Base-by-base conservation (phyloP, 1,140 invertebrate genomes). In the Drosophila kikkawai region DNA sequence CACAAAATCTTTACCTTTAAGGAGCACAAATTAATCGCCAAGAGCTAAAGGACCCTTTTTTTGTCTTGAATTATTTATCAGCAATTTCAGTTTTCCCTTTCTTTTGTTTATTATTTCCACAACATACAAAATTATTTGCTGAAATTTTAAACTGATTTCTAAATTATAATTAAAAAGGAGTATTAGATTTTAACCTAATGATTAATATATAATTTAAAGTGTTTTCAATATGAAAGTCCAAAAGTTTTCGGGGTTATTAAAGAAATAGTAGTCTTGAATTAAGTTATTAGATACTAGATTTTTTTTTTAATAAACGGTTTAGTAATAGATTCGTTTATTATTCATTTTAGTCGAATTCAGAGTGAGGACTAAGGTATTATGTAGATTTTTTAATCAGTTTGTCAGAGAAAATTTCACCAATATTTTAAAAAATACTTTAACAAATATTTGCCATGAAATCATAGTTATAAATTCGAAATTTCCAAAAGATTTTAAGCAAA, bases 1-100 rank as follows among this genome's bases (percentile, higher is more conserved):
- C 17, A 36, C 32, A 17, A 53, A 19, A 13, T 19, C 7, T 19
- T 36, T 4, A 12, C 36, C 32, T 53, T 53, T 4, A 19, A 37
- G 51, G 8, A 55, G 13, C 8, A 37, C 17, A 39, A 55, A 39
- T 22, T 22, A 37, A 55, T 37, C 13, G 51, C 51, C 51, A 37
- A 22, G 19, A 39, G 51, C 51, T 22, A 15, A 55, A 55, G 7
- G 34, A 60, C 53, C 17, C 17, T n/a, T 61, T 34, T 11, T 59
- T 29, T 6, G 34, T 15, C 12, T 15, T 50, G 19, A 64, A 65
- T 53, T 51, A 19, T 19, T 51, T 37, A 42, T 50, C 17, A 22
- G 19, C 12, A 32, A 17, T 32, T 13, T 36, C 17, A 22, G 17
- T 22, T 55, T 36, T 22, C 13, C 19, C 17, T 42, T 13, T 48